These are phyloP conservation scores for Alectura lathami DNA, from an alignment of 2,113 vertebrate genomes.

Conservation along the genomic window DNA sequence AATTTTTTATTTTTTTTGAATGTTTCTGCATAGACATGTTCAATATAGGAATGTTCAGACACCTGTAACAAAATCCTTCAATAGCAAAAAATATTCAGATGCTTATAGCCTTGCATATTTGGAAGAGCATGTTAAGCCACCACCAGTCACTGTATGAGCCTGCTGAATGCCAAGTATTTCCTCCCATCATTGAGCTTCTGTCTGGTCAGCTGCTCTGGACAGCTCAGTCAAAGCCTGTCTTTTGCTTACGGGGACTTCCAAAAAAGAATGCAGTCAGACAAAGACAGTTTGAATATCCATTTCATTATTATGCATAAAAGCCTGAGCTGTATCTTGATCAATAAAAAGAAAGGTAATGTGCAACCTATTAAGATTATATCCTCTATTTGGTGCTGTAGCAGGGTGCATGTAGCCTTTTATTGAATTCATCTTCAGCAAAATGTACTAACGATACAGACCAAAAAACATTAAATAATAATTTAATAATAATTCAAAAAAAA, in stretches of 20 bases:
- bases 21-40: neutral
- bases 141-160: rapidly evolving
- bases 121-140: neutral
- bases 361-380: neutral
- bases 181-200: neutral
- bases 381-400: neutral
- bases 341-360: neutral
- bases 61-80: neutral
- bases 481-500: too few relatives aligned
- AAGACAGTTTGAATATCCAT: neutral
- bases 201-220: neutral
- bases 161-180: neutral
- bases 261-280: neutral
- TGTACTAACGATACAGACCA: rapidly evolving
- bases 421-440: neutral
- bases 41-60: neutral
- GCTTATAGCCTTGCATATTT: neutral
- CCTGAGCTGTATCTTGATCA: neutral
- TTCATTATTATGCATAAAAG: neutral
- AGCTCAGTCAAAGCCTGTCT: neutral
- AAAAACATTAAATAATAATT: too few relatives aligned
- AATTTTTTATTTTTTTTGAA: neutral
- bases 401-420: neutral
- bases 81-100: neutral
- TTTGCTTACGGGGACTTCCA: neutral